These are phyloP conservation scores for Epirrhoe tristata DNA, from an alignment of 2,888 invertebrate genomes.

Conservation along the genomic window DNA sequence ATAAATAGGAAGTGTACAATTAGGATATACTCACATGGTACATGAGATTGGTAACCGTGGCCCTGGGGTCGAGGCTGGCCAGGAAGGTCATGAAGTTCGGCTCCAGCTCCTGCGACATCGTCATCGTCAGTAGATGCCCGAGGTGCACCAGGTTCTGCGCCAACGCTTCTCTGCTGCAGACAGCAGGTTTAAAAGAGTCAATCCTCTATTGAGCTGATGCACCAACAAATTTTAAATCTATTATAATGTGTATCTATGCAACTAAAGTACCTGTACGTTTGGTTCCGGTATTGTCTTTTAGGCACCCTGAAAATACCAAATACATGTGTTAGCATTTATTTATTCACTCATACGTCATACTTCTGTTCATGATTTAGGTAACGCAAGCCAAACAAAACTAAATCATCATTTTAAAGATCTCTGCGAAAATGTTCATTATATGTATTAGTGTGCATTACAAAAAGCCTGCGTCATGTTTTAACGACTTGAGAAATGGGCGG, in stretches of 20 bases:
- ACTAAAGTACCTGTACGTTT: constrained; percentile 8
- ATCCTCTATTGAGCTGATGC: not conserved
- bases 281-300: constrained; percentile 8
- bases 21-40: constrained; percentile 5
- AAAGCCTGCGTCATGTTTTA: too few relatives aligned
- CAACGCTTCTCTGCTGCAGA: not conserved
- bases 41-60: constrained; percentile 22
- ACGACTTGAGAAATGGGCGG: too few relatives aligned
- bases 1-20: too few relatives aligned
- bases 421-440: too few relatives aligned
- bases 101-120: constrained; percentile 19
- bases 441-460: too few relatives aligned
- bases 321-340: not conserved
- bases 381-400: too few relatives aligned
- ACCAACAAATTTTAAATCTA: too few relatives aligned
- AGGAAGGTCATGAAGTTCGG: constrained; percentile 24
- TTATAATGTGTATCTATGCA: too few relatives aligned
- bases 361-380: too few relatives aligned
- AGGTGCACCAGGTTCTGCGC: constrained; percentile 24
- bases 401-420: too few relatives aligned
- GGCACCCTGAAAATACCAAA: constrained; percentile 6
- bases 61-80: constrained; percentile 6
- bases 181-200: not conserved
- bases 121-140: constrained; percentile 25
- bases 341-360: too few relatives aligned